Conservation (phyloP, 2,888 invertebrate genomes). For the Mamestra brassicae region DNA sequence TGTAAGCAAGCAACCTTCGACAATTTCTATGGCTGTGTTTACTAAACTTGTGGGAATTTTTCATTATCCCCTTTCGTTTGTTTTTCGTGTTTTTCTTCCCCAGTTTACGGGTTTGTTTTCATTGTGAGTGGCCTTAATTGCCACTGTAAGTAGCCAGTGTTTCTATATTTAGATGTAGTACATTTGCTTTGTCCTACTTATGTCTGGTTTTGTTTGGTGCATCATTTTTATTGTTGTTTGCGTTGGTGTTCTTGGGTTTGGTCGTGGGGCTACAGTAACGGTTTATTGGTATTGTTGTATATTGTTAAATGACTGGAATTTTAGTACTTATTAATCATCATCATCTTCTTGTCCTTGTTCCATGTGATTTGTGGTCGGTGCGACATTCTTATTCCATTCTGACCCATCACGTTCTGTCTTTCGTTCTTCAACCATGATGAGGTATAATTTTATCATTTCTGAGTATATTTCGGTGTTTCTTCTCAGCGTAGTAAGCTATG, state of each 20-base stretch:
- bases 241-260: neutral
- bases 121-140: constrained; percentile 20
- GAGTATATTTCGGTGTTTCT: too few relatives aligned
- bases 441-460: too few relatives aligned
- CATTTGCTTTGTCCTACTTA: neutral
- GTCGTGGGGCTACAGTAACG: neutral
- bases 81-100: constrained; percentile 1
- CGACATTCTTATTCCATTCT: too few relatives aligned
- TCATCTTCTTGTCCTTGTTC: too few relatives aligned
- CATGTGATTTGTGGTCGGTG: too few relatives aligned
- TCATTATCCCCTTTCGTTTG: constrained; percentile 30
- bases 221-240: constrained; percentile 5
- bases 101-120: constrained; percentile 35
- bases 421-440: too few relatives aligned
- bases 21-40: constrained; percentile 32
- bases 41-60: constrained; percentile 26
- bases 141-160: constrained; percentile 9
- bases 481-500: too few relatives aligned
- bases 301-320: too few relatives aligned
- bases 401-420: too few relatives aligned
- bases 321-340: too few relatives aligned
- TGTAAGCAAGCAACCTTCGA: constrained; percentile 13
- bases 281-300: neutral
- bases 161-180: constrained; percentile 18
- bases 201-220: neutral